Conservation (phyloP, 2,113 vertebrate genomes). For the Terrapene triunguis region DNA sequence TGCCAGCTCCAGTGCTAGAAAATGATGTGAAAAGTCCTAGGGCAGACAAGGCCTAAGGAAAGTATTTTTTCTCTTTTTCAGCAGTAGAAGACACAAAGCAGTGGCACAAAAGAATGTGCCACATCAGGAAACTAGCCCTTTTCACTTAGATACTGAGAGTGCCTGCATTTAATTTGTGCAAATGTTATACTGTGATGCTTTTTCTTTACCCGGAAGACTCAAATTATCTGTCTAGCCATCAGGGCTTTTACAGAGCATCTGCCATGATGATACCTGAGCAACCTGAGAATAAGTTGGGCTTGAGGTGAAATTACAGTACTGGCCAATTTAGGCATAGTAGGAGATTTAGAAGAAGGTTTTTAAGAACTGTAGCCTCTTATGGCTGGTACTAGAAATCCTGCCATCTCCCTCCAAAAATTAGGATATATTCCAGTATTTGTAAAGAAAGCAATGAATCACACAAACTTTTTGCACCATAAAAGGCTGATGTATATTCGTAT, state of each 20-base stretch:
- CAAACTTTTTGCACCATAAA: not conserved
- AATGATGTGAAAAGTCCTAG: too few relatives aligned
- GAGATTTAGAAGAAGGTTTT: not conserved
- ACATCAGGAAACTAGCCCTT: not conserved
- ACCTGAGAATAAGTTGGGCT: not conserved
- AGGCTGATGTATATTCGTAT: not conserved
- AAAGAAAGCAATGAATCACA: not conserved
- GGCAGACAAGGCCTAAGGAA: not conserved
- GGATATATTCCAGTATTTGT: not conserved
- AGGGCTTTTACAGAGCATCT: not conserved
- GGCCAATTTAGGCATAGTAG: not conserved
- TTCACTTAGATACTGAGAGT: not conserved
- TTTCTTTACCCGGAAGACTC: not conserved
- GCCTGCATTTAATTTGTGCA: not conserved
- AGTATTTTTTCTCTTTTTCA: not conserved
- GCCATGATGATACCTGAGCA: not conserved
- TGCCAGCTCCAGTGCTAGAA: not conserved
- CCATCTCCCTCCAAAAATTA: not conserved
- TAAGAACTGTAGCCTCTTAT: not conserved
- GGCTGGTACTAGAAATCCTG: not conserved
- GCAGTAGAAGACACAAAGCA: not conserved
- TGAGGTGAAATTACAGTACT: not conserved
- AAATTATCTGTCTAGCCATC: not conserved
- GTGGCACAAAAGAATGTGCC: not conserved
- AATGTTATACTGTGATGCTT: not conserved